A percentile compares a stretch with the other conserved stretches of the same genome.
These are phyloP conservation scores for Dryococelus australis DNA, from an alignment of 2,888 invertebrate genomes.

Conservation along the genomic window DNA sequence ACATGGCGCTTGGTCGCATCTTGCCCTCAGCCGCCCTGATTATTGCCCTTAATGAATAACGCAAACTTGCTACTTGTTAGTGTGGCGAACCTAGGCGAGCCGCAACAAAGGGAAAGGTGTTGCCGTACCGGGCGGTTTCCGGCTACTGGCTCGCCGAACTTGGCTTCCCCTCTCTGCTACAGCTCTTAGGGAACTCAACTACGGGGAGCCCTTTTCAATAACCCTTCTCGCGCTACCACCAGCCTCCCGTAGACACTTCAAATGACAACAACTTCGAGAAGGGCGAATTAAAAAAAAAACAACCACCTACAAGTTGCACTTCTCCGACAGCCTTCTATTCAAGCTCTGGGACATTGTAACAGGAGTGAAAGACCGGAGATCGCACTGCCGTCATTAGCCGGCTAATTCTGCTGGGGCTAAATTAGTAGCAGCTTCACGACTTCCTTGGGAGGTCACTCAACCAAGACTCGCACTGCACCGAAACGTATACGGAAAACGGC, in stretches of 20 bases:
- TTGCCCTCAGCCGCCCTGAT: neutral
- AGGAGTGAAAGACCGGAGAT: neutral
- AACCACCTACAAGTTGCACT: neutral
- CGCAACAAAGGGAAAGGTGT: neutral
- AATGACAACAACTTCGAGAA: neutral
- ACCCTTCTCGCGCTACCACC: neutral
- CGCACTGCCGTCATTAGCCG: neutral
- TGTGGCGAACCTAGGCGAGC: neutral
- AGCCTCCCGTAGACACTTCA: neutral
- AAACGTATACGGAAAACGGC: no score
- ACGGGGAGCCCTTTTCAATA: neutral
- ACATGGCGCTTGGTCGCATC: neutral
- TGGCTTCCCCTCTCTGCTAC: neutral
- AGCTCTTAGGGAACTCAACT: neutral
- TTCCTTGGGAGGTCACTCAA: no score
- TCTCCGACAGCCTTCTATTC: neutral
- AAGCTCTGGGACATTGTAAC: neutral
- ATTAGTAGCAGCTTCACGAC: no score
- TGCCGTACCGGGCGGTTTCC: neutral
- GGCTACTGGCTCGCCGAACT: no score
- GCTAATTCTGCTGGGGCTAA: neutral
- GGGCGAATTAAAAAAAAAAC: neutral
- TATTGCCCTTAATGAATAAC: conserved; percentile 16
- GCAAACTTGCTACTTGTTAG: neutral
- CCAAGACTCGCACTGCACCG: no score